Conservation (phyloP, 2,888 invertebrate species). For the Drosophila macrothrix region DNA sequence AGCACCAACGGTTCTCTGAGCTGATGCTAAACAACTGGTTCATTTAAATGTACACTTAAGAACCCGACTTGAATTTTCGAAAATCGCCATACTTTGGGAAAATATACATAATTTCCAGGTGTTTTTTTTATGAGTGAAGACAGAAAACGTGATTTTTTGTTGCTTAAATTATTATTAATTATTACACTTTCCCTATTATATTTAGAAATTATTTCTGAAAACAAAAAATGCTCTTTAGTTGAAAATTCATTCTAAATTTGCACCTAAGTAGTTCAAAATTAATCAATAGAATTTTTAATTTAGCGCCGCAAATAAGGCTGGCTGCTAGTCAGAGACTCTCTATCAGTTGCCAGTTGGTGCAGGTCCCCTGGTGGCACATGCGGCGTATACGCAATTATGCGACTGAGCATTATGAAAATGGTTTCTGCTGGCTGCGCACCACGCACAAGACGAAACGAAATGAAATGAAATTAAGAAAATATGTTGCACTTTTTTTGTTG, state of each 20-base stretch:
- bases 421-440: slow-evolving; percentile 25
- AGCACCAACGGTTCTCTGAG: neutral
- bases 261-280: slow-evolving; percentile 29
- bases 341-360: slow-evolving; percentile 1
- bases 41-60: slow-evolving; percentile 37
- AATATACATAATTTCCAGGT: accelerated
- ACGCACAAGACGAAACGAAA: slow-evolving; percentile 23
- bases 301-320: slow-evolving; percentile 42
- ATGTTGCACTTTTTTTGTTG: slow-evolving; percentile 62
- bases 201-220: neutral
- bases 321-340: slow-evolving; percentile 2
- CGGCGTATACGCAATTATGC: slow-evolving; percentile 77
- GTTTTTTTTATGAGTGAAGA: neutral
- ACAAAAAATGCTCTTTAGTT: neutral
- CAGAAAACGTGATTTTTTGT: neutral
- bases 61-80: neutral
- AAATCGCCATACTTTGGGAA: neutral
- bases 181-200: neutral
- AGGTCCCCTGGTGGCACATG: slow-evolving; percentile 37
- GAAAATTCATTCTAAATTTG: neutral
- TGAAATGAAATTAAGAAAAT: slow-evolving; percentile 78
- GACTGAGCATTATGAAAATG: slow-evolving; percentile 67
- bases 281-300: slow-evolving; percentile 75
- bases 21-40: neutral
- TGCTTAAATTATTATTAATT: neutral